phyloP scores from a whole-genome alignment of 2,113 vertebrate species.

The Alethe castanea region DNA sequence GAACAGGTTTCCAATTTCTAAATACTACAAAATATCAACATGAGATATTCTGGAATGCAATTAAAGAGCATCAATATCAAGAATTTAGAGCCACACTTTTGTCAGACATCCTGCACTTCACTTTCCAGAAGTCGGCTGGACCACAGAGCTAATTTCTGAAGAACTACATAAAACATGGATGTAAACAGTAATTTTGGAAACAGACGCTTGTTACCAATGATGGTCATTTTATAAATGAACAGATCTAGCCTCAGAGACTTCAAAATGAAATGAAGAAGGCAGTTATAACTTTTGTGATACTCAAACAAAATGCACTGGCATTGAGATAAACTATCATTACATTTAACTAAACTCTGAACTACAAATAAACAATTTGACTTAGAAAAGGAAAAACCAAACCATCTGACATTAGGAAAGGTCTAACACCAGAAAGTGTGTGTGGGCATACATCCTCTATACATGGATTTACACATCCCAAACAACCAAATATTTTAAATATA shows the following conservation, averaged over 20 bases:
- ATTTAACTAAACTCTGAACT: background rate
- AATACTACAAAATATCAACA: background rate
- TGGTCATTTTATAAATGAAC: background rate
- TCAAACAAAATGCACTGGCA: background rate
- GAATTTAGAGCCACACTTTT: background rate
- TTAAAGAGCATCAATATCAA: background rate
- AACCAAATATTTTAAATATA: background rate
- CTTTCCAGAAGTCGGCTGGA: background rate
- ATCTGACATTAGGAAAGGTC: background rate
- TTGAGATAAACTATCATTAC: background rate
- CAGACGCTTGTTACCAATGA: background rate
- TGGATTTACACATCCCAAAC: background rate
- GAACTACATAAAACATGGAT: background rate
- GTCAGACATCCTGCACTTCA: background rate
- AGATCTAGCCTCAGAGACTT: background rate
- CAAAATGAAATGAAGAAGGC: background rate
- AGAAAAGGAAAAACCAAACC: background rate
- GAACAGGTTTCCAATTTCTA: background rate
- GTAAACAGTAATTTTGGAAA: background rate
- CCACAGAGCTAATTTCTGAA: background rate
- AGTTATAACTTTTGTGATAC: background rate
- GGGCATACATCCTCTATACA: background rate
- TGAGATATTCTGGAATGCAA: background rate
- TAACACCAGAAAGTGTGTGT: background rate
- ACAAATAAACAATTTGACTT: background rate